Percentiles rank a stretch among this genome's conserved stretches.
phyloP scores from a whole-genome alignment of 64 coral and sea anemone species.

The Pachyseris speciosa region DNA sequence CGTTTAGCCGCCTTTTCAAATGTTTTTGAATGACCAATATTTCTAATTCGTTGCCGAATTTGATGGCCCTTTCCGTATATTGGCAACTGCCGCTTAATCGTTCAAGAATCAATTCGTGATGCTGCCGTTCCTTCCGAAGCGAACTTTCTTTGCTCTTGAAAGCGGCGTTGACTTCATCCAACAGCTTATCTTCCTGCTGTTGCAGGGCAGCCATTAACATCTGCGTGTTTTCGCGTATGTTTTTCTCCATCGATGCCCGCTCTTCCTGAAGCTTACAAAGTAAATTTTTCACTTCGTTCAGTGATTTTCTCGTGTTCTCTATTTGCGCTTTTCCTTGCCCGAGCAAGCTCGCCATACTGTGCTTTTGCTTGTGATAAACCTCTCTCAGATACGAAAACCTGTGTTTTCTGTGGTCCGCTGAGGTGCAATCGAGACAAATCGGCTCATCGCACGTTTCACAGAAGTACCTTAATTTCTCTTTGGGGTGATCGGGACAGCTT shows the following conservation, averaged over 20 bases:
- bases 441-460: conserved; percentile 92
- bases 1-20: conserved; percentile 76
- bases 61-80: conserved; percentile 84
- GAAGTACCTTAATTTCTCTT: conserved; percentile 81
- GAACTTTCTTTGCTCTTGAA: conserved; percentile 79
- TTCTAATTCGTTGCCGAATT: conserved; percentile 92
- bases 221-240: conserved; percentile 67
- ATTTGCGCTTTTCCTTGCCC: conserved; percentile 85
- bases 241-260: conserved; percentile 50
- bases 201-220: conserved; percentile 70
- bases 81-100: conserved; percentile 79
- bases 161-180: conserved; percentile 66
- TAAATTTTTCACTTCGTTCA: conserved; percentile 87
- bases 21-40: conserved; percentile 95
- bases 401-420: conserved; percentile 83
- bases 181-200: conserved; percentile 64
- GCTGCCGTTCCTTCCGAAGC: conserved; percentile 78
- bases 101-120: conserved; percentile 77
- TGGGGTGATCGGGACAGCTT: conserved; percentile 81
- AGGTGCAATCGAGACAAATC: conserved; percentile 88
- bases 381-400: conserved; percentile 90
- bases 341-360: conserved; percentile 83
- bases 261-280: conserved; percentile 78
- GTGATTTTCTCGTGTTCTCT: conserved; percentile 78
- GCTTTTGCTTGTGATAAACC: conserved; percentile 91